Base-by-base conservation (phyloP, 2,888 invertebrate genomes). In the Polymixis lichenea region DNA sequence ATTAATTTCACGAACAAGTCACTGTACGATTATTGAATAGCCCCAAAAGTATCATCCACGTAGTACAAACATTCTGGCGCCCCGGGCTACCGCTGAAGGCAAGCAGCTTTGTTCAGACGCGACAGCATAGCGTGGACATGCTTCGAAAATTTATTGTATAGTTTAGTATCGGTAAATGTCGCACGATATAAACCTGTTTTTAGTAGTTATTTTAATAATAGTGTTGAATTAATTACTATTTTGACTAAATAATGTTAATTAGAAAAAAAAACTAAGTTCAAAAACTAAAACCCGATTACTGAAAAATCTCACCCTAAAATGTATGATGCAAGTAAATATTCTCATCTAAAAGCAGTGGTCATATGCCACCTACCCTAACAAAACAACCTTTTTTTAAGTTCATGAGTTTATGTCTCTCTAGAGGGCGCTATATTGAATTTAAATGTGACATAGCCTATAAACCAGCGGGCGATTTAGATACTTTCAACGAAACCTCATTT, bases 21-120 rank as follows among this genome's bases (percentile, higher is more conserved):
- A 84, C 81, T 80, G 77, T 89, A 88, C 77, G 78, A 83, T 84
- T 92, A 90, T 90, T 88, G 94, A 95, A 94, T 94, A 88, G 84
- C 90, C 94, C 91, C 85, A 84, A 85, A 88, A 88, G 92, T 89
- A 89, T 90, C 90, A 90, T 92, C 92, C 89, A 86, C 80, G 90
- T 89, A 91, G 90, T 89, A 91, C 90, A 91, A 91, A 90, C 90
- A 93, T 93, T 92, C 90, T 89, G 91, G 89, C 92, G 94, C 95
- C 93, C 87, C 91, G 86, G 93, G 95, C 93, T 89, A 89, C 85
- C 83, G 81, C 88, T 90, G 95, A 95, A 95, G 95, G 95, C 91
- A 80, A 93, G 82, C 93, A 88, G 89, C 91, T 92, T 89, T 83
- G 86, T 86, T 86, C 89, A 86, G 88, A 84, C 83, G 78, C 88